These are phyloP conservation scores for Panorpa germanica DNA, from an alignment of 2,888 invertebrate species.

Conservation along the genomic window DNA sequence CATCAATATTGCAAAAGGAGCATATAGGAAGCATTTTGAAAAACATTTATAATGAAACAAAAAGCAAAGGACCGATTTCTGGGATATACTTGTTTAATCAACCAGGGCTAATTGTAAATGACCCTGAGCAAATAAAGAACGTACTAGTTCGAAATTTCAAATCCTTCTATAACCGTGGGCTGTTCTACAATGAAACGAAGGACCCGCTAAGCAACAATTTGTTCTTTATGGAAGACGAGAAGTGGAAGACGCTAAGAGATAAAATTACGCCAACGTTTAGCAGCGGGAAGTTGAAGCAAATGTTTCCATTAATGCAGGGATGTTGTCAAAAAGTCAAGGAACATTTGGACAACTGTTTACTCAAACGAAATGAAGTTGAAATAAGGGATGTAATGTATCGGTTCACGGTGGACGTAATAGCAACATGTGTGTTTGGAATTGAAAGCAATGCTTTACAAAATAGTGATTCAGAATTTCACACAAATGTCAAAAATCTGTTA, in stretches of 20 bases:
- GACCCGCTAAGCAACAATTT: conserved; percentile 10
- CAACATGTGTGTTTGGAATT: conserved; percentile 12
- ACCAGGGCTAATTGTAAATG: conserved; percentile 5
- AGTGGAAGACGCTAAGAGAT: conserved; percentile 2
- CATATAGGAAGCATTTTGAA: conserved; percentile 15
- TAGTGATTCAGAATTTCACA: conserved; percentile 12
- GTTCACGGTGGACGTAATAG: conserved; percentile 9
- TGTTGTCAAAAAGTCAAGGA: no score
- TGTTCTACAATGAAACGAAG: conserved; percentile 9
- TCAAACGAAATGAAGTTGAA: no score
- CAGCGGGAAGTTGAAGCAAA: no score
- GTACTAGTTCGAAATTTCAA: conserved; percentile 8
- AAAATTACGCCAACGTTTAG: no score
- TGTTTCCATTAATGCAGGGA: no score
- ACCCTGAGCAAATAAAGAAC: conserved; percentile 7
- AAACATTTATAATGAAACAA: conserved; percentile 17
- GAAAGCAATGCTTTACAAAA: conserved; percentile 10
- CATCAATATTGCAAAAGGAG: no score
- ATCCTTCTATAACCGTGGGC: conserved; percentile 10
- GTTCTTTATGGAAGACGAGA: conserved; percentile 8
- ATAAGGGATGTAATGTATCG: conserved; percentile 7
- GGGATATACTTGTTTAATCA: conserved; percentile 7
- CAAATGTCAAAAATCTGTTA: conserved; percentile 11
- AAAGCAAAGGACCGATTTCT: conserved; percentile 12
- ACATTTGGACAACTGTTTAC: no score